Evolutionary conservation across 2,797 vertebrate species (phyloP).

Genomic region (Leptoclinus maculatus): DNA sequence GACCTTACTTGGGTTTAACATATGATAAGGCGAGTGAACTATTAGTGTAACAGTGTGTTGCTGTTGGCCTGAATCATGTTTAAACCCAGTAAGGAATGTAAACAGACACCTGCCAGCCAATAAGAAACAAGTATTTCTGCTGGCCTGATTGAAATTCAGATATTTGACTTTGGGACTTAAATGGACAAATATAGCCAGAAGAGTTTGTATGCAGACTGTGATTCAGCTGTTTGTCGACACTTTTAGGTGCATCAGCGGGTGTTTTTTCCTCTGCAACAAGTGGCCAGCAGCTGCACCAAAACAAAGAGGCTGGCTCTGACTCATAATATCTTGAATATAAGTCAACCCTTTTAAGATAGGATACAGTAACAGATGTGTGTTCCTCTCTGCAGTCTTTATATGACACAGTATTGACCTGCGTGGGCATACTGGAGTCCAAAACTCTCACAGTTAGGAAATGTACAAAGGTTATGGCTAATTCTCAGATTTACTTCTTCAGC

Average conservation of each 20-base stretch:
- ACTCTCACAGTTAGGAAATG: background rate
- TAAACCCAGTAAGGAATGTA: background rate
- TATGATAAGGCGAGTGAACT: background rate
- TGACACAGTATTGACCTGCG: background rate
- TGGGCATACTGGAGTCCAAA: background rate
- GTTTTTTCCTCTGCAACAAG: conserved; percentile 50
- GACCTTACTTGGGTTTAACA: background rate
- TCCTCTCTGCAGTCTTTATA: background rate
- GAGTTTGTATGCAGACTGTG: background rate
- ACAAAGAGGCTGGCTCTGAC: conserved; percentile 49
- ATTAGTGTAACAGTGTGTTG: background rate
- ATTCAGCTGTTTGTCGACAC: conserved; percentile 18
- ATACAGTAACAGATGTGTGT: conserved; percentile 32
- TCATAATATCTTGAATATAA: conserved; percentile 51
- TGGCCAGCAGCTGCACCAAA: conserved; percentile 47
- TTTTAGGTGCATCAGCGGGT: conserved; percentile 22
- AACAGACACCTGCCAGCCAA: background rate
- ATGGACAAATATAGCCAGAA: background rate
- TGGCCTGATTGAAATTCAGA: background rate
- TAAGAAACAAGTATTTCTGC: too few species aligned
- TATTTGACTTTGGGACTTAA: background rate
- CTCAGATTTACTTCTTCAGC: background rate
- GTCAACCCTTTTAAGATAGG: conserved; percentile 11
- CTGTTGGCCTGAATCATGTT: background rate
- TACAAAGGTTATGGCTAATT: background rate